These are phyloP conservation scores for Vanacampus margaritifer DNA, from an alignment of 2,113 vertebrate genomes.

Conservation along the genomic window DNA sequence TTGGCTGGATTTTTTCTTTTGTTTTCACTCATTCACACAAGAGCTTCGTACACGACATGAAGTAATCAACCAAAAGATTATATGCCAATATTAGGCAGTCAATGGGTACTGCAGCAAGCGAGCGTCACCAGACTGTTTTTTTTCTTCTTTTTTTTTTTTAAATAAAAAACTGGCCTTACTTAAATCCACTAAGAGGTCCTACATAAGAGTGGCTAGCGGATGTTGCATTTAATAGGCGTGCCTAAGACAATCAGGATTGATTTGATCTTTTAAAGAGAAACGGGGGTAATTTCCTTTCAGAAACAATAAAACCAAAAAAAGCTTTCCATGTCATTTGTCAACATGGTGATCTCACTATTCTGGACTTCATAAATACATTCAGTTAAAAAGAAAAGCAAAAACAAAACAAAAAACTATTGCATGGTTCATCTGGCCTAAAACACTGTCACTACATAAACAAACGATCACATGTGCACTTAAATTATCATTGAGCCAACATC, in stretches of 20 bases:
- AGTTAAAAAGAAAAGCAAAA: slow-evolving; percentile 43
- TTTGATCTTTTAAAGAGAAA: not conserved
- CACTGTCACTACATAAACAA: slow-evolving; percentile 55
- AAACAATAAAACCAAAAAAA: slow-evolving; percentile 19
- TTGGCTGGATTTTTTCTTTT: not conserved
- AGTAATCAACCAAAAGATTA: not conserved
- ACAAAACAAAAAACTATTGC: slow-evolving; percentile 48
- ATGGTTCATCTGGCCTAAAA: slow-evolving; percentile 36
- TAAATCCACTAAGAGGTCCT: slow-evolving; percentile 28
- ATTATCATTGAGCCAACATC: slow-evolving; percentile 59
- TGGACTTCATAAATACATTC: slow-evolving; percentile 62
- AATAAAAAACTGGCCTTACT: slow-evolving; percentile 36
- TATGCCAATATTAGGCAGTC: slow-evolving; percentile 20
- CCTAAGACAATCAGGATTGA: not conserved
- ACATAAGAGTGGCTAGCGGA: slow-evolving; percentile 8
- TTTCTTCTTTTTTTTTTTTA: not conserved
- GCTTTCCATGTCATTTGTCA: slow-evolving; percentile 30
- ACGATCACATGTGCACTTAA: slow-evolving; percentile 64
- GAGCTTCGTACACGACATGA: not conserved
- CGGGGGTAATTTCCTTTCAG: not conserved
- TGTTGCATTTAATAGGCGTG: not conserved
- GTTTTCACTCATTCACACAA: not conserved
- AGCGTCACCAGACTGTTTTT: no score
- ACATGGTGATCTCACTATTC: slow-evolving; percentile 23
- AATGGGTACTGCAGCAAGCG: not conserved